These are phyloP conservation scores for Narcine bancroftii DNA, from an alignment of 2,113 vertebrate species.

Conservation along the genomic window DNA sequence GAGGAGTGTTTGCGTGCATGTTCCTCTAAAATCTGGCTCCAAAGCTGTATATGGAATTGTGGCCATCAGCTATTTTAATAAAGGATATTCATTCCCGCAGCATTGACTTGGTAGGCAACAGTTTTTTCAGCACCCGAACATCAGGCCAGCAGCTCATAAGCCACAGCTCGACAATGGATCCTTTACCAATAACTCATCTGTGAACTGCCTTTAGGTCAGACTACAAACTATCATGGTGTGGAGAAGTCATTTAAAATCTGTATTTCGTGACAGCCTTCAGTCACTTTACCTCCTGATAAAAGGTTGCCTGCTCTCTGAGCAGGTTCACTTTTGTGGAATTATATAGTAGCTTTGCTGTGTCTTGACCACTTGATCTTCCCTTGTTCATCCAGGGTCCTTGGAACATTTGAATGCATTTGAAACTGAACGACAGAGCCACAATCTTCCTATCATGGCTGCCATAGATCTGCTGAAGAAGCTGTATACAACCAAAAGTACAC, in stretches of 20 bases:
- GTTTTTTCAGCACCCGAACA: background rate
- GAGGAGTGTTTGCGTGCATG: background rate
- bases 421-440: constrained; percentile 82
- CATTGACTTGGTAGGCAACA: no score
- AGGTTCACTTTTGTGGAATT: background rate
- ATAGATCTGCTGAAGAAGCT: constrained; percentile 81
- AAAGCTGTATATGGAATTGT: background rate
- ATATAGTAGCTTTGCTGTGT: background rate
- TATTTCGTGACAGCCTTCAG: no score
- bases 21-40: background rate
- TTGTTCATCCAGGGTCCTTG: constrained; percentile 66
- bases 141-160: background rate
- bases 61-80: no score
- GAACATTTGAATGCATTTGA: constrained; percentile 82
- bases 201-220: background rate
- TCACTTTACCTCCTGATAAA: background rate
- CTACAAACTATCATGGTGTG: no score
- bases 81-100: no score
- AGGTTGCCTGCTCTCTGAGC: background rate
- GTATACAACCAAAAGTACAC: constrained; percentile 72
- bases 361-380: constrained; percentile 32
- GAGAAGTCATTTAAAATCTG: background rate
- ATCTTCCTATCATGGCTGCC: constrained; percentile 79
- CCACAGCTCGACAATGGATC: background rate
- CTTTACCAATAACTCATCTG: background rate